Percentiles rank a stretch among this genome's conserved stretches.
phyloP scores from a whole-genome alignment of 2,888 invertebrate genomes.

The Nephrotoma appendiculata region DNA sequence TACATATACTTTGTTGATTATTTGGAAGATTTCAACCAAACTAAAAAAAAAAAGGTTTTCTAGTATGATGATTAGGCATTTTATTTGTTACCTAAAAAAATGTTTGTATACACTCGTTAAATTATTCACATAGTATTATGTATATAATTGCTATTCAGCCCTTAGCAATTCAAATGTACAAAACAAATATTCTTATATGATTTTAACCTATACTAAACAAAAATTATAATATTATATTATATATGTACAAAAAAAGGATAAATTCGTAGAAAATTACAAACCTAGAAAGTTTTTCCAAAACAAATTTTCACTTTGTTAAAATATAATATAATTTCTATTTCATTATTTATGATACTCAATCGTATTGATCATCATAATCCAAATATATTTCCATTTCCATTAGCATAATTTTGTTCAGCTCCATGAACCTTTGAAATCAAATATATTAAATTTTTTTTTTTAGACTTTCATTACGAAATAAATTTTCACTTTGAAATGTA shows the following conservation, averaged over 20 bases:
- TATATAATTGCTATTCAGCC: not conserved
- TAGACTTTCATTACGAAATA: not conserved
- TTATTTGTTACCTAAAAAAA: not conserved
- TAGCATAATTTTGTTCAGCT: not conserved
- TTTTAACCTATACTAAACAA: not conserved
- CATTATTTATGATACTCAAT: not conserved
- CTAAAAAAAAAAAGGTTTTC: not conserved
- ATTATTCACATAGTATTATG: not conserved
- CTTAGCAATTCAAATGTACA: not conserved
- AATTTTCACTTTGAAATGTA: not conserved
- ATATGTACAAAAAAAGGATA: not conserved
- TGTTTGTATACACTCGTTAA: not conserved
- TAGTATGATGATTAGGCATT: not conserved
- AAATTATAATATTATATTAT: not conserved
- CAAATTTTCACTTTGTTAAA: not conserved
- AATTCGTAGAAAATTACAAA: not conserved
- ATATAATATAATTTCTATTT: not conserved
- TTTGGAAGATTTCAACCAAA: not conserved
- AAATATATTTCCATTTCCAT: not conserved
- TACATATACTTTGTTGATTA: not conserved
- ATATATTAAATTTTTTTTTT: not conserved
- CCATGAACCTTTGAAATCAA: not conserved
- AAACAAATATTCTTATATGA: not conserved
- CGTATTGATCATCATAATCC: not conserved
- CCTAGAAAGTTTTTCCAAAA: not conserved